phyloP scores from a whole-genome alignment of 2,113 vertebrate genomes.

The Pantherophis guttatus region DNA sequence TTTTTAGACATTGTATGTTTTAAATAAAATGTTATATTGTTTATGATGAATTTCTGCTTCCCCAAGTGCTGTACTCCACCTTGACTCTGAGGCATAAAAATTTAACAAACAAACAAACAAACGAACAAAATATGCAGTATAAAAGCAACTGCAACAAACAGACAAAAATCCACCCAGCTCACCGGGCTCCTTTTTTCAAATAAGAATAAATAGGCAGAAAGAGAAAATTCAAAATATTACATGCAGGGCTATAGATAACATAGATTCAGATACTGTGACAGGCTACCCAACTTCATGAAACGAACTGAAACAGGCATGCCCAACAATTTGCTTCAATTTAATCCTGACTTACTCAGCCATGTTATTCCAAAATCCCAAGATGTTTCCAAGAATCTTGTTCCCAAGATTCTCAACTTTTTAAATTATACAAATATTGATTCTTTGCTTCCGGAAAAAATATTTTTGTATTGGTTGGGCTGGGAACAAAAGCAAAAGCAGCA shows the following conservation, averaged over 20 bases:
- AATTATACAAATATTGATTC: neutral
- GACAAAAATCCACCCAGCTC: neutral
- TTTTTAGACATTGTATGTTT: neutral
- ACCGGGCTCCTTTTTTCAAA: neutral
- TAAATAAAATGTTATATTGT: neutral
- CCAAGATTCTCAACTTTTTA: neutral
- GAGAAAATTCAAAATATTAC: rapidly evolving
- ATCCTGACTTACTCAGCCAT: neutral
- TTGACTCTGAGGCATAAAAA: neutral
- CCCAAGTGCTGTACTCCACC: neutral
- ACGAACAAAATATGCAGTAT: neutral
- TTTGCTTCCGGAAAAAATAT: neutral
- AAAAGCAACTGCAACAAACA: neutral
- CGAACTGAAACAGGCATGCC: neutral
- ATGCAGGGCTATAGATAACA: neutral
- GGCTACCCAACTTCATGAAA: neutral
- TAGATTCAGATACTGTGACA: neutral
- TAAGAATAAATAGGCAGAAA: neutral
- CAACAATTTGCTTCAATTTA: neutral
- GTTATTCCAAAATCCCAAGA: neutral
- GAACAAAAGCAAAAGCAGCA: neutral
- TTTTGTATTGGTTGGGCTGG: neutral
- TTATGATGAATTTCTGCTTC: neutral
- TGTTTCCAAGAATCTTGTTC: neutral
- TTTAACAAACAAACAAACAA: neutral